Percentiles rank a stretch among this genome's conserved stretches.
Evolutionary conservation across 2,797 vertebrate genomes (phyloP).

Genomic region (Scolopax bukidnonensis): DNA sequence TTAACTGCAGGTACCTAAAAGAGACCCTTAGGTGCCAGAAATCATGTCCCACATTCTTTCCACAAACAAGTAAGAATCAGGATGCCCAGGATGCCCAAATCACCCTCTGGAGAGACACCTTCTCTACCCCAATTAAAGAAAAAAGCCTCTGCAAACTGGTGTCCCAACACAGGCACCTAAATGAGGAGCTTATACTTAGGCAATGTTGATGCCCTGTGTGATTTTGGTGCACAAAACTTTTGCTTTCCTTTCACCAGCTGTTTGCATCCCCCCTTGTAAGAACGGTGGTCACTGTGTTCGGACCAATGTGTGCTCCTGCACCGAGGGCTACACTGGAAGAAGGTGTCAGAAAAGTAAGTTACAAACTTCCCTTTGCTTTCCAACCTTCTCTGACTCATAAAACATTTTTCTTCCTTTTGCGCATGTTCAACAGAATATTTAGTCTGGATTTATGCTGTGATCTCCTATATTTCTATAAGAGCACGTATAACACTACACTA

Average conservation of each 20-base stretch:
- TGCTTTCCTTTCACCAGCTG: conserved; percentile 74
- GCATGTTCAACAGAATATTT: background rate
- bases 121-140: no score
- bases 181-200: background rate
- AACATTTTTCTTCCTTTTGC: background rate
- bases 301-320: conserved; percentile 87
- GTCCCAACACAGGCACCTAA: background rate
- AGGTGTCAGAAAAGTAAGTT: conserved; percentile 91
- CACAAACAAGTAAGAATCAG: background rate
- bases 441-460: background rate
- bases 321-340: conserved; percentile 84
- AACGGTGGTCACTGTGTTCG: conserved; percentile 89
- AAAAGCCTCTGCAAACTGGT: background rate
- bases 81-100: background rate
- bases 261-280: conserved; percentile 92
- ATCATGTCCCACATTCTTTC: background rate
- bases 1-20: background rate
- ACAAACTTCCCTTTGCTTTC: background rate
- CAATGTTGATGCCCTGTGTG: accelerated
- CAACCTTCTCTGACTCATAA: background rate
- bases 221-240: background rate
- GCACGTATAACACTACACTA: background rate
- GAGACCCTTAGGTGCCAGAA: background rate
- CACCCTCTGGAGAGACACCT: background rate
- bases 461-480: background rate